Percentiles rank a stretch among this genome's conserved stretches.
Evolutionary conservation across 1,140 invertebrate genomes (phyloP).

Genomic region (Triops cancriformis): DNA sequence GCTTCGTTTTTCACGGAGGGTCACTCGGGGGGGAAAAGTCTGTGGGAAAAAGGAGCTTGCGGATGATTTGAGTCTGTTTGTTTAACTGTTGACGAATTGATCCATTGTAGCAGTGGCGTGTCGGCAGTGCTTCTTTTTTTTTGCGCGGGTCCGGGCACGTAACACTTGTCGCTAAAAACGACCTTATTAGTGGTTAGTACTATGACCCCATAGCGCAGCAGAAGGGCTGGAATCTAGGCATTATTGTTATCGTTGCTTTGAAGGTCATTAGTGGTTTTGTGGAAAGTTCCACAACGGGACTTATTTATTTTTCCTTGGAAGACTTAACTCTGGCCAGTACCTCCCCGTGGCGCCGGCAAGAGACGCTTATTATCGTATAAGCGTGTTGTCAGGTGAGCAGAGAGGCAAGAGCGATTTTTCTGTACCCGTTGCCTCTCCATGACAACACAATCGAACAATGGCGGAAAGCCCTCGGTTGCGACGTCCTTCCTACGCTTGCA

Average conservation of each 20-base stretch:
- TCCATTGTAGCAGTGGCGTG: background rate
- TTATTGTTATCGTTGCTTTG: background rate
- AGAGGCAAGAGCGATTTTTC: background rate
- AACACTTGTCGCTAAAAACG: background rate
- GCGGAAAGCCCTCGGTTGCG: conserved; percentile 20
- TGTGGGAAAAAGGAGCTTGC: background rate
- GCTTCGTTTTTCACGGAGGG: background rate
- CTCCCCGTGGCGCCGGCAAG: background rate
- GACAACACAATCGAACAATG: conserved; percentile 4
- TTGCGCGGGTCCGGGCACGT: background rate
- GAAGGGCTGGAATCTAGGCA: background rate
- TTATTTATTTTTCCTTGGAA: background rate
- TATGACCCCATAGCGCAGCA: background rate
- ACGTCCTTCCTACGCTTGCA: conserved; percentile 34
- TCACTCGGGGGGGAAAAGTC: too few species aligned
- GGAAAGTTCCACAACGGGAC: background rate
- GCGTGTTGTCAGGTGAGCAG: background rate
- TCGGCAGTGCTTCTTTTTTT: background rate
- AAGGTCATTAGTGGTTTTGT: background rate
- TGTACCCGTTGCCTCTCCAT: background rate
- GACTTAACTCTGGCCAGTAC: too few species aligned
- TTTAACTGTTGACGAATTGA: background rate
- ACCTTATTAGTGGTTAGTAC: background rate
- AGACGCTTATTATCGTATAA: background rate
- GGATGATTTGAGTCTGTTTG: background rate